Evolutionary conservation across 1,140 invertebrate genomes (phyloP).

Genomic region (Pseudomyrmex cubaensis): DNA sequence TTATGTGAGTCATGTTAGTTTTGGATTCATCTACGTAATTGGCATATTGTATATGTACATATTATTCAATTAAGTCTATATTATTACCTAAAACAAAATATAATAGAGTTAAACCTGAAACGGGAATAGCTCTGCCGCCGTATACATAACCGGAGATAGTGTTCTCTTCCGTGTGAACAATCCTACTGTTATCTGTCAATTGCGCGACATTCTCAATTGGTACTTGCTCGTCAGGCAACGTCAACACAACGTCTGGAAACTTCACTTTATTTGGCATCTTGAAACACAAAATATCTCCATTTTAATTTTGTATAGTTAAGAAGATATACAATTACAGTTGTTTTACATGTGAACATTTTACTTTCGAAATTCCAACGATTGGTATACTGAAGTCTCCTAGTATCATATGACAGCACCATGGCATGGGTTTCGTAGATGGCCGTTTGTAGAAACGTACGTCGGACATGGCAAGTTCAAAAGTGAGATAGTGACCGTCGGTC

Average conservation of each 20-base stretch:
- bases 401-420: conserved; percentile 65
- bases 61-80: not conserved
- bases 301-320: no score
- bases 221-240: not conserved
- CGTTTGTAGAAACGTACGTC: conserved; percentile 64
- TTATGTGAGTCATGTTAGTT: conserved; percentile 46
- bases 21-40: conserved; percentile 60
- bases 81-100: not conserved
- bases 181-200: conserved; percentile 62
- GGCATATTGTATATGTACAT: not conserved
- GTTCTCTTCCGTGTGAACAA: conserved; percentile 45
- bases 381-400: conserved; percentile 64
- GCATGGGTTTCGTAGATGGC: not conserved
- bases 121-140: conserved; percentile 69
- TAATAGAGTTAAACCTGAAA: conserved; percentile 26
- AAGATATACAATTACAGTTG: not conserved
- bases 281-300: conserved; percentile 4
- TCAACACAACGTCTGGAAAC: conserved; percentile 33
- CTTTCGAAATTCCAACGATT: conserved; percentile 64
- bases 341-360: conserved; percentile 39
- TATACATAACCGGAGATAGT: conserved; percentile 73
- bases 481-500: conserved; percentile 64
- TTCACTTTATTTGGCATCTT: conserved; percentile 36
- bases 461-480: conserved; percentile 65
- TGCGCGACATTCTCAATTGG: conserved; percentile 1